Evolutionary conservation across 1,140 invertebrate species (phyloP).

Genomic region (Pentalonia nigronervosa): DNA sequence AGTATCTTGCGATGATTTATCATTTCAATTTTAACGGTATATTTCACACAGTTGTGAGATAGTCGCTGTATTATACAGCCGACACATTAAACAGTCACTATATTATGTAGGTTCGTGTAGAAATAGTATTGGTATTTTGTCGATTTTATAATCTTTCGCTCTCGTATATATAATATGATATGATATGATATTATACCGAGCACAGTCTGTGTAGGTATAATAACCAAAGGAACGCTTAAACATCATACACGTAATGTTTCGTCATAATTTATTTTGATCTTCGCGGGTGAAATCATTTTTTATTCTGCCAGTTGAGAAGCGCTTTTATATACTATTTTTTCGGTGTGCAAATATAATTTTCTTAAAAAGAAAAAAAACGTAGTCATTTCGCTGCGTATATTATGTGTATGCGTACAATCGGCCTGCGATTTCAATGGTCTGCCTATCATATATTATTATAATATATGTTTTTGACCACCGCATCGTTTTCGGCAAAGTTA

Average conservation of each 20-base stretch:
- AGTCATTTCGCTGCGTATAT: neutral
- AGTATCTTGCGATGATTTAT: constrained; percentile 35
- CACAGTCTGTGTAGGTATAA: too few relatives aligned
- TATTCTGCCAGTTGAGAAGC: neutral
- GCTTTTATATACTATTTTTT: neutral
- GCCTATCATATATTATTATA: neutral
- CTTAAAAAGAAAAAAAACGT: neutral
- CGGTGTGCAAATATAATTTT: neutral
- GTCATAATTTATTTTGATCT: neutral
- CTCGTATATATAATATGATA: neutral
- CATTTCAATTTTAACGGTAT: constrained; percentile 10
- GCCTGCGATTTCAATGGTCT: constrained; percentile 8
- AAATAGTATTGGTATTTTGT: constrained; percentile 38
- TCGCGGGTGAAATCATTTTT: neutral
- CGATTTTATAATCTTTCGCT: neutral
- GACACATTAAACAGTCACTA: neutral
- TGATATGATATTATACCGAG: too few relatives aligned
- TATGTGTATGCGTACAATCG: neutral
- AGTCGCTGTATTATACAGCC: neutral
- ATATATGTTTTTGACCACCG: neutral
- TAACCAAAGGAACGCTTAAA: neutral
- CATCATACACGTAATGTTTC: neutral
- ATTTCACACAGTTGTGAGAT: neutral
- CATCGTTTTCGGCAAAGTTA: neutral
- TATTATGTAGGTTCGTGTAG: neutral